Evolutionary conservation across 1,140 invertebrate genomes (phyloP).

Genomic region (Brachionus koreanus): DNA sequence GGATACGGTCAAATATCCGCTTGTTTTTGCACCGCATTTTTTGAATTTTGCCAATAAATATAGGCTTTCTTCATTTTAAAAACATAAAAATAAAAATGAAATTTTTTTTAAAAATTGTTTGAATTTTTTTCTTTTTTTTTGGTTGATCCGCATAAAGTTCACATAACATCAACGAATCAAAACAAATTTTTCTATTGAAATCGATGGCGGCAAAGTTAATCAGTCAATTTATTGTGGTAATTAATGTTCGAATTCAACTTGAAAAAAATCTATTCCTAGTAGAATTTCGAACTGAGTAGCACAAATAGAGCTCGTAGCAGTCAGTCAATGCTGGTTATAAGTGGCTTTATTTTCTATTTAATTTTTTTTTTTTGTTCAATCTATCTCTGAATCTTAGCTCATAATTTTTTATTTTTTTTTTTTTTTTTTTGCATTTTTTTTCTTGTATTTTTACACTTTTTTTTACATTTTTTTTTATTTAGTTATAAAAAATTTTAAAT

Average conservation of each 20-base stretch:
- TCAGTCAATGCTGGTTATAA: not conserved
- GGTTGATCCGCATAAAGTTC: not conserved
- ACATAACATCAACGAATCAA: not conserved
- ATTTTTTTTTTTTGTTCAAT: not conserved
- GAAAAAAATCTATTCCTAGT: not conserved
- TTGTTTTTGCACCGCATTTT: not conserved
- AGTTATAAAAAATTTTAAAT: not conserved
- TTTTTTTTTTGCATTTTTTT: not conserved
- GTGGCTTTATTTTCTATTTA: not conserved
- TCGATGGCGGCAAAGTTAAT: not conserved
- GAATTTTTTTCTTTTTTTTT: not conserved
- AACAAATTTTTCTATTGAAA: not conserved
- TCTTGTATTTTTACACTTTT: not conserved
- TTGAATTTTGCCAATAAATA: not conserved
- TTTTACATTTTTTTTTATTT: not conserved
- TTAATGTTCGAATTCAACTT: not conserved
- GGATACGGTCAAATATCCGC: not conserved
- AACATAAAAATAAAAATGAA: conserved; percentile 2
- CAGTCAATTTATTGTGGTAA: not conserved
- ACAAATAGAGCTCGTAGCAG: not conserved
- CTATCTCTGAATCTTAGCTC: not conserved
- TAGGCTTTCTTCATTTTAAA: not conserved
- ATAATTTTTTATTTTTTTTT: not conserved
- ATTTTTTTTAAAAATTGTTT: not conserved
- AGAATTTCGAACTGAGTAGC: not conserved